These are phyloP conservation scores for Chymomyza costata DNA, from an alignment of 1,140 invertebrate genomes.

Conservation along the genomic window DNA sequence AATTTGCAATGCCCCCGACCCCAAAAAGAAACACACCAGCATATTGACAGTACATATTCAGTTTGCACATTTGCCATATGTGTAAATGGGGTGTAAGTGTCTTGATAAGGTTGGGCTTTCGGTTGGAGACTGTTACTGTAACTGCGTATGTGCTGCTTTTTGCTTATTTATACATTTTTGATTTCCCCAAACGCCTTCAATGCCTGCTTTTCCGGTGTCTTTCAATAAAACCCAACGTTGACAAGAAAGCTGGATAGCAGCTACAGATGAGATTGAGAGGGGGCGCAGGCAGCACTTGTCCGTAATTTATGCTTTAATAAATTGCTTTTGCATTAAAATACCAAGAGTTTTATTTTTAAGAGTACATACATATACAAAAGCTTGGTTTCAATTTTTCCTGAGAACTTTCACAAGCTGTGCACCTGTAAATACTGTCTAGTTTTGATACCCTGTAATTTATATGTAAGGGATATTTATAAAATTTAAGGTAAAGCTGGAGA, in stretches of 20 bases:
- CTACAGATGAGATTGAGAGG: too few species aligned
- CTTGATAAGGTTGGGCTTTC: slow-evolving; percentile 14
- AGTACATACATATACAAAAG: background rate
- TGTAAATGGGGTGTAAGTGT: slow-evolving; percentile 1
- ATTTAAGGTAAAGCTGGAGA: too few species aligned
- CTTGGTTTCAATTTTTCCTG: too few species aligned
- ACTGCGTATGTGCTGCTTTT: slow-evolving; percentile 24
- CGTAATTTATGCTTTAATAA: slow-evolving; percentile 56
- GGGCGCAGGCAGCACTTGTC: background rate
- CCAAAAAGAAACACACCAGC: slow-evolving; percentile 11
- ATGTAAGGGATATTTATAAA: too few species aligned
- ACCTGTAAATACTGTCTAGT: too few species aligned
- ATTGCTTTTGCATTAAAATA: slow-evolving; percentile 53
- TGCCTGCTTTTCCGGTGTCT: too few species aligned
- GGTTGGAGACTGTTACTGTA: slow-evolving; percentile 9
- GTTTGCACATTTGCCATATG: background rate
- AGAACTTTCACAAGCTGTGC: too few species aligned
- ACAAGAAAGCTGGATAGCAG: too few species aligned
- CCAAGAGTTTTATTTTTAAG: background rate
- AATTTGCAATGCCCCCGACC: slow-evolving; percentile 24
- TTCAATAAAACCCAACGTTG: too few species aligned
- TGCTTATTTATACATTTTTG: slow-evolving; percentile 41
- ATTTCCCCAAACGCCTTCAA: slow-evolving; percentile 44
- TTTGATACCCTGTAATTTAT: too few species aligned
- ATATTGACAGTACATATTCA: slow-evolving; percentile 30